Conservation (phyloP, 2,113 vertebrate species). For the Columba livia region DNA sequence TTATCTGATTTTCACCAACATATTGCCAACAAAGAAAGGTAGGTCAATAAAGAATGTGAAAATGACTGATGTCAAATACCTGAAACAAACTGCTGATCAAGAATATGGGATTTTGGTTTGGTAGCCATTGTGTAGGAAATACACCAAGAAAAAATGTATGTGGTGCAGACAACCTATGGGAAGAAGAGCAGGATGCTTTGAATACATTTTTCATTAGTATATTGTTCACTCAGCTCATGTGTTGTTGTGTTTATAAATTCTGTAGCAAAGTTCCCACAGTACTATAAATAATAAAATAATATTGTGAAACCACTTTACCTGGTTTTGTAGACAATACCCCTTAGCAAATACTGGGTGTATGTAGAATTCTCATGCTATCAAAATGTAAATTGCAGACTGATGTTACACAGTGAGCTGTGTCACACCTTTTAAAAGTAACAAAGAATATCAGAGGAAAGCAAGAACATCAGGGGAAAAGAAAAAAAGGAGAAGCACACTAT, state of each 20-base stretch:
- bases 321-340: not conserved
- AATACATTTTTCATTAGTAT: rapidly evolving
- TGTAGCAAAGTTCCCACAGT: not conserved
- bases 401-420: not conserved
- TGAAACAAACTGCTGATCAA: not conserved
- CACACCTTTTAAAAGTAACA: not conserved
- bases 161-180: not conserved
- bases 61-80: not conserved
- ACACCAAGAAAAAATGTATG: not conserved
- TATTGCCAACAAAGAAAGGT: not conserved
- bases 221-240: not conserved
- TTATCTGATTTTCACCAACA: not conserved
- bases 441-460: not conserved
- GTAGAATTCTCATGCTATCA: not conserved
- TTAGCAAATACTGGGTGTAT: not conserved
- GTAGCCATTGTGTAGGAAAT: not conserved
- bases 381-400: conserved; percentile 9
- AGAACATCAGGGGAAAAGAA: not conserved
- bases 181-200: not conserved
- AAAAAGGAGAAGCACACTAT: not conserved
- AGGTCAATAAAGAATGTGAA: not conserved
- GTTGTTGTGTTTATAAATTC: not conserved
- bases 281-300: conserved; percentile 4
- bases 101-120: not conserved
- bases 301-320: not conserved